Evolutionary conservation across 2,888 invertebrate species (phyloP).

Genomic region (Drosophila paucipuncta): DNA sequence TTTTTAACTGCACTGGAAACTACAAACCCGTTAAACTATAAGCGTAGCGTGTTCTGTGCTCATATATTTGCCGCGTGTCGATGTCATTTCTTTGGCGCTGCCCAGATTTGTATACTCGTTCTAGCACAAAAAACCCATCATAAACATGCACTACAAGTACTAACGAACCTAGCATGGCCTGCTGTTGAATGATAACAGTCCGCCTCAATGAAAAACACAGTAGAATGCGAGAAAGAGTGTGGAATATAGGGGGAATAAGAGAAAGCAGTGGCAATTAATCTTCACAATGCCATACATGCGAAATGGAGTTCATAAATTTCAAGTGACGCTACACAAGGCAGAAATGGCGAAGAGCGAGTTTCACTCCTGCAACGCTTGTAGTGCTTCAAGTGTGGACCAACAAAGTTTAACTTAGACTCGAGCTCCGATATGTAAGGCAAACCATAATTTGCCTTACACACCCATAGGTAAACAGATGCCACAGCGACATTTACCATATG

Average conservation of each 20-base stretch:
- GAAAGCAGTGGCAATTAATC: slow-evolving; percentile 73
- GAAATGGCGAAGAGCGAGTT: slow-evolving; percentile 28
- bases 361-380: slow-evolving; percentile 1
- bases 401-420: slow-evolving; percentile 61
- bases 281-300: slow-evolving; percentile 75
- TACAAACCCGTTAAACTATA: slow-evolving; percentile 15
- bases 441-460: slow-evolving; percentile 3
- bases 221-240: not conserved
- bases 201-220: slow-evolving; percentile 52
- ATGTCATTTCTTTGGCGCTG: slow-evolving; percentile 52
- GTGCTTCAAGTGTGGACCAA: slow-evolving; percentile 23
- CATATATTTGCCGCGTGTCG: slow-evolving; percentile 63
- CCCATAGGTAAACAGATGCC: slow-evolving; percentile 24
- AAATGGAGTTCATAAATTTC: slow-evolving; percentile 79
- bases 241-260: not conserved
- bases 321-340: slow-evolving; percentile 64
- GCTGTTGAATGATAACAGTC: slow-evolving; percentile 74
- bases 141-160: slow-evolving; percentile 23
- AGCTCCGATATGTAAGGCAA: slow-evolving; percentile 22
- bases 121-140: slow-evolving; percentile 46
- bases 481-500: slow-evolving; percentile 7
- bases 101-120: slow-evolving; percentile 16
- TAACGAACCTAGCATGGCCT: slow-evolving; percentile 65
- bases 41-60: slow-evolving; percentile 39
- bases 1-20: not conserved